Evolutionary conservation across 2,113 vertebrate species (phyloP), one percentile per base, ranked within the genome.

Genomic region (Ictidomys tridecemlineatus): DNA sequence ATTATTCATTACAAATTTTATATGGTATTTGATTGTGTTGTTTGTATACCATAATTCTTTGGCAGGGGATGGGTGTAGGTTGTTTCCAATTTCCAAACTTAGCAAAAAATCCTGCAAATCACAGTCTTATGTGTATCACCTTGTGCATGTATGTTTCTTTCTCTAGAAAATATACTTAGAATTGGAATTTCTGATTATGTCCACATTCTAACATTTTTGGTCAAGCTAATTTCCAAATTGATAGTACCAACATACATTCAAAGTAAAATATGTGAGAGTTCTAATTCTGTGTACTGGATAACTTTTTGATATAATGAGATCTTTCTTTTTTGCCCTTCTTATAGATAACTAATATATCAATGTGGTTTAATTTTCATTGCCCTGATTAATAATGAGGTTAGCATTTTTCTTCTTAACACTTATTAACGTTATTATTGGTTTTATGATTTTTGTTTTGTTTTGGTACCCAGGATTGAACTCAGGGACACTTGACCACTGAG

Each of bases 181-280:
- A 65, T 80, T 73, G 16, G n/a, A 92, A 92, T 83, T 83, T 32
- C 45, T 74, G 11, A 87, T 95, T 83, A 6, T 76, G 65, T 58
- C n/a, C 51, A 86, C 17, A 48, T 76, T 14, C 53, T 92, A 12
- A 95, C 72, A 45, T 95, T 88, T 70, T 39, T 87, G n/a, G 26
- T 83, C 24, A 83, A 37, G 24, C n/a, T 88, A 69, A 92, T 73
- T 87, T 82, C 76, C 72, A 65, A 88, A 88, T 48, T 83, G 22
- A 22, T 82, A 58, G 24, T 34, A 79, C 6, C 28, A 86, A 45
- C 28, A 51, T 70, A 39, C 53, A 53, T 37, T 48, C n/a, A 89
- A 53, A 63, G 13, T 53, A 65, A 20, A 74, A 65, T 74, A 24
- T 67, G 8, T 58, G 24, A 63, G 28, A 67, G 20, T n/a, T 77